phyloP scores from a whole-genome alignment of 2,113 vertebrate genomes.

The Tyto alba region DNA sequence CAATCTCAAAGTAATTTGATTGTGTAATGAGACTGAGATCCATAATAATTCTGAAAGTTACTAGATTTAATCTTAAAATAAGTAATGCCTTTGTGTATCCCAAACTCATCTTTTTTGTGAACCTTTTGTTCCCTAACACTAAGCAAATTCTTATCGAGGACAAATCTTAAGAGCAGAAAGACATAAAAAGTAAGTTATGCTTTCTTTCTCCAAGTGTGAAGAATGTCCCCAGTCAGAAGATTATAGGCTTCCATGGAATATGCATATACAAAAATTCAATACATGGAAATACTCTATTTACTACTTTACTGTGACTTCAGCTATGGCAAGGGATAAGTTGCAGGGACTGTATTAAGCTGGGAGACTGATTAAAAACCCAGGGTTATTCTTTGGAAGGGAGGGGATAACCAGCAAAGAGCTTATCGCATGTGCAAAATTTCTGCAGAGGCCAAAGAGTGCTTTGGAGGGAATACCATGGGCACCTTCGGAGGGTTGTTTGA shows the following conservation, averaged over 20 bases:
- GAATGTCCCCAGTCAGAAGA: not conserved
- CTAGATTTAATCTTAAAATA: not conserved
- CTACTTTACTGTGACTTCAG: not conserved
- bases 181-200: not conserved
- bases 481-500: not conserved
- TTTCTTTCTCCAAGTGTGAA: not conserved
- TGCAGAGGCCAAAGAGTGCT: not conserved
- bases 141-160: not conserved
- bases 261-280: not conserved
- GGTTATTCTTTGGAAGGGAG: not conserved
- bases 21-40: not conserved
- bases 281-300: not conserved
- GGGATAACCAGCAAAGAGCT: not conserved
- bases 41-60: not conserved
- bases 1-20: not conserved
- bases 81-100: not conserved
- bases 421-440: not conserved
- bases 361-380: not conserved
- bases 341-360: not conserved
- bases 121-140: not conserved
- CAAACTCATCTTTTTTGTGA: not conserved
- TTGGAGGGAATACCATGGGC: rapidly evolving
- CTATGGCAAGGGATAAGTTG: not conserved
- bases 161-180: not conserved
- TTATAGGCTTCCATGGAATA: not conserved